A percentile compares a stretch with the other conserved stretches of the same genome.
Evolutionary conservation across 2,888 invertebrate genomes (phyloP).

Genomic region (Calameuta idolon): DNA sequence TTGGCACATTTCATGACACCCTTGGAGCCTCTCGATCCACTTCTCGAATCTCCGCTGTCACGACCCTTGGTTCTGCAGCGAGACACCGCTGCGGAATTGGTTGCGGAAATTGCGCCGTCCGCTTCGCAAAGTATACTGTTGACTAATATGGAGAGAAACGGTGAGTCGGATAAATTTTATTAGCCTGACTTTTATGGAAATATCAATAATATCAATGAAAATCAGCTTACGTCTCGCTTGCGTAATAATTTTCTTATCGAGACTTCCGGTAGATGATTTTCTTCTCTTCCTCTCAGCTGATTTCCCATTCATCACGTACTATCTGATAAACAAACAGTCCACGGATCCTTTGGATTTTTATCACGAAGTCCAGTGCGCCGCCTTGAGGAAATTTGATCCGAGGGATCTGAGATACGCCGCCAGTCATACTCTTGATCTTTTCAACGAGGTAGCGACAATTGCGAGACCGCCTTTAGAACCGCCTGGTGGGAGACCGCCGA

Average conservation of each 20-base stretch:
- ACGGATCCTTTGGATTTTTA: slow-evolving; percentile 89
- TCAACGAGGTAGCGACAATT: slow-evolving; percentile 92
- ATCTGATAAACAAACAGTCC: slow-evolving; percentile 88
- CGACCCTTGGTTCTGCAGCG: slow-evolving; percentile 84
- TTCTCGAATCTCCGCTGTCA: slow-evolving; percentile 85
- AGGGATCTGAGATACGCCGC: slow-evolving; percentile 84
- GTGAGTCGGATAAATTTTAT: slow-evolving; percentile 63
- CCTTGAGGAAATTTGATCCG: slow-evolving; percentile 88
- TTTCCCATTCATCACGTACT: slow-evolving; percentile 92
- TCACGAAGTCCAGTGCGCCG: slow-evolving; percentile 85
- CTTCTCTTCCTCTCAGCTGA: slow-evolving; percentile 73
- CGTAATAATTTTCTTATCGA: neutral
- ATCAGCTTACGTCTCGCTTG: neutral
- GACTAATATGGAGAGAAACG: slow-evolving; percentile 88
- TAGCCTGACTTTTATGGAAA: neutral
- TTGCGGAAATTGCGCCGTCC: slow-evolving; percentile 77
- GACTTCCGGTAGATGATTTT: neutral
- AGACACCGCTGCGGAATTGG: slow-evolving; percentile 80
- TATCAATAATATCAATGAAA: neutral
- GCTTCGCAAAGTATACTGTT: slow-evolving; percentile 82
- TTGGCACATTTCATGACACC: slow-evolving; percentile 92
- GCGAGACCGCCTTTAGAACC: slow-evolving; percentile 88
- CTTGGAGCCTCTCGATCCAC: slow-evolving; percentile 85
- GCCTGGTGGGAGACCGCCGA: slow-evolving; percentile 81
- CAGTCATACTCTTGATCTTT: slow-evolving; percentile 87